Conservation (phyloP, 2,888 invertebrate genomes). For the Synergus japonicus region DNA sequence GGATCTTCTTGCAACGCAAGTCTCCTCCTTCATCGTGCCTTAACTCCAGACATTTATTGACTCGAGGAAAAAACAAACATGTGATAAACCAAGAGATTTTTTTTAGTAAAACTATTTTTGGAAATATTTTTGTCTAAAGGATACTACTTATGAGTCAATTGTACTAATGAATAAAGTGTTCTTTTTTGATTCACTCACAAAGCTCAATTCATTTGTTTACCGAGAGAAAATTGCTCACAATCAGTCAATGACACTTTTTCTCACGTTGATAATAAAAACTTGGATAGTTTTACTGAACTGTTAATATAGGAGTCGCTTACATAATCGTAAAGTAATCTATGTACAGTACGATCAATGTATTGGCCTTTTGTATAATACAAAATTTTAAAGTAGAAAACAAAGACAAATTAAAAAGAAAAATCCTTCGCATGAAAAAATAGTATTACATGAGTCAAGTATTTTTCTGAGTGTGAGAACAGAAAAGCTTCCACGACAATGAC, state of each 20-base stretch:
- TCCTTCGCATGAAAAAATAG: neutral
- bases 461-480: neutral
- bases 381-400: neutral
- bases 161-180: neutral
- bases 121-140: neutral
- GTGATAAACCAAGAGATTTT: neutral
- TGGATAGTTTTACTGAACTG: neutral
- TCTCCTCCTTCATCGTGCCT: constrained; percentile 2
- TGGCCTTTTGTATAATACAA: neutral
- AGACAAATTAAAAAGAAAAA: no score
- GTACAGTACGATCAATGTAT: no score
- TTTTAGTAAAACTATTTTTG: neutral
- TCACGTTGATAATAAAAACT: neutral
- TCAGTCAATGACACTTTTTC: neutral
- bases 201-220: neutral
- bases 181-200: neutral
- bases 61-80: neutral
- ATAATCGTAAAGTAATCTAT: no score
- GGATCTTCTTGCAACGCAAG: constrained; percentile 46
- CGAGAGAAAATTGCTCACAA: neutral
- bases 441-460: neutral
- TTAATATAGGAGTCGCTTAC: no score
- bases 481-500: constrained; percentile 6
- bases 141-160: neutral
- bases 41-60: neutral